Base-by-base conservation (phyloP, 2,113 vertebrate genomes). In the Thunnus thynnus region DNA sequence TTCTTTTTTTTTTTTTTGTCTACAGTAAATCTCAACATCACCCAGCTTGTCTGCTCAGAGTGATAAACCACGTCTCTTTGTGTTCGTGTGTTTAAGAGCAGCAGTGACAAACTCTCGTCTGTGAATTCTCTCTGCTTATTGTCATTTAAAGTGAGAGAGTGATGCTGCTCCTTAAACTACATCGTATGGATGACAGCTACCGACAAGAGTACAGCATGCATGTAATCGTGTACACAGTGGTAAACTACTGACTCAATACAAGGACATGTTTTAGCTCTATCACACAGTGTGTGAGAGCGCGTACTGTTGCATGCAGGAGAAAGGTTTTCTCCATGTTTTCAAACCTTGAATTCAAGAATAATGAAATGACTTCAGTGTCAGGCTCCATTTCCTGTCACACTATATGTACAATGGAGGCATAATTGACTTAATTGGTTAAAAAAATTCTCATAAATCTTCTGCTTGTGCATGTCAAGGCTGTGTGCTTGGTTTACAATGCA, bases 1-100 rank as follows among this genome's bases (percentile, higher is more conserved):
- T 22, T 55, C 2, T 4, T 22, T 22, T 55, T 10, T 4, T 12
- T 30, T 12, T 30, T 57, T 68, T 25, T 47, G 11, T 1, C 46
- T 77, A 22, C 54, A 52, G 55, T 62, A 69, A 68, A 77, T 75
- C 18, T 9, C 17, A 51, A 32, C 44, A 46, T 74, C 22, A 32
- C 12, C 51, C 41, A 65, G 61, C 61, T 66, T 10, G 8, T 85
- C 62, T 44, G 27, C 66, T 48, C 48, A 55, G 66, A 76, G 48
- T 50, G 64, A 77, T 20, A 4, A 77, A 61, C 22, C 22, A 2
- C n/a, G 36, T 82, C 12, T 72, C 16, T 16, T 7, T 41, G 36
- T 41, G 16, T 75, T 4, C 52, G 30, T 61, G 41, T 22, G 62
- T 56, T 48, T 17, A n/a, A 60, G 20, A 64, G 55, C n/a, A 0